These are phyloP conservation scores for Calliscelio sp. DNA, from an alignment of 2,888 invertebrate species.

Conservation along the genomic window DNA sequence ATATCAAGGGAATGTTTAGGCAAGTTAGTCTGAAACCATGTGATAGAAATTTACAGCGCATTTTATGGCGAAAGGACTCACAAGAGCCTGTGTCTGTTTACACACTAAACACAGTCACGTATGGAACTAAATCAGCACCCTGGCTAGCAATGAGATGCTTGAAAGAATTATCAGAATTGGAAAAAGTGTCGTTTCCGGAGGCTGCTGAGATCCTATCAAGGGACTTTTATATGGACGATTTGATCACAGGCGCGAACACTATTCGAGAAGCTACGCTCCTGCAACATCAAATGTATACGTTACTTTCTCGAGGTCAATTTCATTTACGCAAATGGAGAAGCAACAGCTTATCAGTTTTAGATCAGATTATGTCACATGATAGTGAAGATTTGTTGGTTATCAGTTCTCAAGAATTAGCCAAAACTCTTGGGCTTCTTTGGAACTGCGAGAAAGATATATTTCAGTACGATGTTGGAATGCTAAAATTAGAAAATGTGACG, in stretches of 20 bases:
- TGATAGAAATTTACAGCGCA: constrained; percentile 17
- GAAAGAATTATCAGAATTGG: background rate
- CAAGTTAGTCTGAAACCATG: background rate
- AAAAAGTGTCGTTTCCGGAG: background rate
- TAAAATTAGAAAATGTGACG: background rate
- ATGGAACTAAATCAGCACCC: constrained; percentile 25
- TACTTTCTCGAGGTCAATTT: background rate
- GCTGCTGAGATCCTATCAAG: background rate
- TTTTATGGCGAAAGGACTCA: constrained; percentile 23
- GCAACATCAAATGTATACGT: background rate
- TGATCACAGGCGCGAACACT: background rate
- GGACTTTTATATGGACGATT: constrained; percentile 9
- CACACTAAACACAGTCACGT: constrained; percentile 34
- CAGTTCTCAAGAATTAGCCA: constrained; percentile 40
- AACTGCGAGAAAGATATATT: constrained; percentile 50
- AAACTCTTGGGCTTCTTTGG: constrained; percentile 68
- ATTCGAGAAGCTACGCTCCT: background rate
- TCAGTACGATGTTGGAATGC: constrained; percentile 33
- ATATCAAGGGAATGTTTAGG: constrained; percentile 32
- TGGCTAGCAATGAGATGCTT: constrained; percentile 46
- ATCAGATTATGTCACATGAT: background rate
- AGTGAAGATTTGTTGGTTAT: constrained; percentile 27
- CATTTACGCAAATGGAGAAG: background rate
- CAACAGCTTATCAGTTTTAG: background rate
- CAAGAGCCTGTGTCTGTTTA: constrained; percentile 10